phyloP scores from a whole-genome alignment of 2,888 invertebrate species.

The Lasioglossum leucozonium region DNA sequence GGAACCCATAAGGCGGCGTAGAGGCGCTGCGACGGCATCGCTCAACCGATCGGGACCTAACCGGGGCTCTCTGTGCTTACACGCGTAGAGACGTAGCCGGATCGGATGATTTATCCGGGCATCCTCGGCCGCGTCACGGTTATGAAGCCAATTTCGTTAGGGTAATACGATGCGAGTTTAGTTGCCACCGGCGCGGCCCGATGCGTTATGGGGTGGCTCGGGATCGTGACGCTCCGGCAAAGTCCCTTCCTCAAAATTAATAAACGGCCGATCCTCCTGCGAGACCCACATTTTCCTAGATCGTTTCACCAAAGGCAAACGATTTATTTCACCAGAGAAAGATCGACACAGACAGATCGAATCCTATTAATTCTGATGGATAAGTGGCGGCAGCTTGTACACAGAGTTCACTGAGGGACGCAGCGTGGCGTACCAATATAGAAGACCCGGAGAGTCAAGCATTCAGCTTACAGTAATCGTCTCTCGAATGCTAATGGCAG shows the following conservation, averaged over 20 bases:
- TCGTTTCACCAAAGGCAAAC: background rate
- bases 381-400: background rate
- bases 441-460: background rate
- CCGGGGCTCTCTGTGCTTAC: conserved; percentile 51
- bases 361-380: too few relatives aligned
- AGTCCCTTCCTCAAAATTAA: background rate
- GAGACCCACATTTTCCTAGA: background rate
- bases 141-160: conserved; percentile 5
- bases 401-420: background rate
- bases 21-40: conserved; percentile 2
- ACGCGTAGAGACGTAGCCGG: conserved; percentile 48
- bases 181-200: background rate
- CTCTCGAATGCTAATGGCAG: background rate
- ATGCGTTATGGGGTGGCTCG: background rate
- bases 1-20: conserved; percentile 57
- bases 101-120: conserved; percentile 62
- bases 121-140: conserved; percentile 34
- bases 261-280: background rate
- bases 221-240: background rate
- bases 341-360: too few relatives aligned
- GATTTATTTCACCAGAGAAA: background rate
- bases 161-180: conserved; percentile 4
- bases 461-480: background rate
- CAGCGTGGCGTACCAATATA: too few relatives aligned
- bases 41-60: conserved; percentile 47